Evolutionary conservation across 2,113 vertebrate species (phyloP), one percentile per base, ranked within the genome.

Genomic region (Pachycephala philippinensis): DNA sequence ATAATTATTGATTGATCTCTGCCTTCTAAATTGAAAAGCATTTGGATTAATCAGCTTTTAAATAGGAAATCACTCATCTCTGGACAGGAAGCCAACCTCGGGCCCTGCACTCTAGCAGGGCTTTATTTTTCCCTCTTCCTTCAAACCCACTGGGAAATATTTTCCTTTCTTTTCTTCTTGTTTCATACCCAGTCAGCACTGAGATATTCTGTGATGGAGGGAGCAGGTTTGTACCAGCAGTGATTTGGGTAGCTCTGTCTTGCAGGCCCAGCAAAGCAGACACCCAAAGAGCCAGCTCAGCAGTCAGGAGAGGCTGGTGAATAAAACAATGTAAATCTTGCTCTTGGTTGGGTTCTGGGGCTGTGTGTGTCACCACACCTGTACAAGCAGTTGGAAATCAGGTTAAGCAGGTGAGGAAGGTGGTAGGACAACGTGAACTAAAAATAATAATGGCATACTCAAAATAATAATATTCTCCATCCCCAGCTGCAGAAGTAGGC

Each of bases 1-100:
- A 97, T 97, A 96, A 97, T 97, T 97, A 97, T 97, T 97, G 97
- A 97, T 97, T 97, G 97, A 97, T 97, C 89, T 97, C 96, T 96
- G 95, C 96, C 79, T 96, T 96, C 96, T 97, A 97, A 97, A 97
- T 97, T 97, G 97, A 97, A 97, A 96, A 97, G 96, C 96, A 96
- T 95, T 97, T 96, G 97, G 92, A 97, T 97, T 97, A 97, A 97
- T 97, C 97, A 97, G 93, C 96, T 96, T 97, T 97, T 97, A 97
- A 97, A 95, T 80, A 96, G 97, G 95, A 97, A 97, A 97, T 97
- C 92, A 87, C 94, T 97, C 1, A 1, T 35, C 45, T 96, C 90
- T 97, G 96, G 95, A 96, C 96, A 96, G 95, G 91, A 97, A 94
- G 44, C 76, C 89, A 93, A 87, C 76, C 28, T 79, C 86, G 79